Conservation (phyloP, 2,797 vertebrate genomes). For the Euphonia xanthogaster region DNA sequence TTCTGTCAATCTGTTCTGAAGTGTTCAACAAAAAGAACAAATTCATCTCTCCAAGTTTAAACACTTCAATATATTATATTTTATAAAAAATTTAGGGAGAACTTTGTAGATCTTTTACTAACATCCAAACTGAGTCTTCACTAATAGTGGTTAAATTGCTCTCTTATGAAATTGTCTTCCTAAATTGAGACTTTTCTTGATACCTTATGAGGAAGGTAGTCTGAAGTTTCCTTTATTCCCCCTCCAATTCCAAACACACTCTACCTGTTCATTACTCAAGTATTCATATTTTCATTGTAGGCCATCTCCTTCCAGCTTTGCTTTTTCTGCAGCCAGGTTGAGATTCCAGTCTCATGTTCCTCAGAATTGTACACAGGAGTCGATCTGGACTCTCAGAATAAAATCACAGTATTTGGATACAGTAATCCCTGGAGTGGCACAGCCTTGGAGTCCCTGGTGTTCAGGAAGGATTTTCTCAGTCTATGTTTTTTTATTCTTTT, state of each 20-base stretch:
- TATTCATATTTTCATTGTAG: not conserved
- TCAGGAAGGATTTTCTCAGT: not conserved
- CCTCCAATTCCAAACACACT: not conserved
- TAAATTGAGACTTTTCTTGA: not conserved
- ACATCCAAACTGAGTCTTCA: not conserved
- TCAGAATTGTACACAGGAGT: not conserved
- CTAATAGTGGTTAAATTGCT: not conserved
- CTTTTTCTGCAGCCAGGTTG: not conserved
- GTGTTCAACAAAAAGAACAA: not conserved
- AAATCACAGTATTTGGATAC: not conserved
- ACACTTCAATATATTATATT: not conserved
- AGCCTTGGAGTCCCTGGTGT: not conserved
- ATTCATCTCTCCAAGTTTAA: not conserved
- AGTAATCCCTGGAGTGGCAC: not conserved
- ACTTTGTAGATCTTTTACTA: not conserved
- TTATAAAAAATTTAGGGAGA: not conserved
- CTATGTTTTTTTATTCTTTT: not conserved
- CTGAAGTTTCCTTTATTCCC: not conserved
- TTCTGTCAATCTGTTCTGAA: not conserved
- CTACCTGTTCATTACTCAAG: not conserved
- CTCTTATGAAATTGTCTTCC: not conserved
- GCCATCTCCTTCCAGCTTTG: not conserved
- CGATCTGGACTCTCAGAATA: not conserved
- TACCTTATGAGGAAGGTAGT: not conserved
- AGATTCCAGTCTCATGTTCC: not conserved